These are phyloP conservation scores for Pelecanoides urinatrix DNA, from an alignment of 2,113 vertebrate genomes.

Conservation along the genomic window DNA sequence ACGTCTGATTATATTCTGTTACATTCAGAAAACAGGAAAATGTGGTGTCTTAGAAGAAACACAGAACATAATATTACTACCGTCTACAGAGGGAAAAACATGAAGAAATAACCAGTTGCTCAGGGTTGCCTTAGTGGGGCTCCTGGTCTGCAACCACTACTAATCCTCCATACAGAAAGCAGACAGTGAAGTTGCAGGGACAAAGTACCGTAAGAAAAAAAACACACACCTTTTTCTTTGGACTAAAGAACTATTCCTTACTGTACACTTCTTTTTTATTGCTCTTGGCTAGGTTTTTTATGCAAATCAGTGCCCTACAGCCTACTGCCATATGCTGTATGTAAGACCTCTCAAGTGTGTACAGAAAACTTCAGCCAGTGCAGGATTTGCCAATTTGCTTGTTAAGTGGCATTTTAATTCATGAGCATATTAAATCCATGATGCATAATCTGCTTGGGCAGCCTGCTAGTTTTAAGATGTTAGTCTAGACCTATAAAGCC, in stretches of 20 bases:
- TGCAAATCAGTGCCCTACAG: background rate
- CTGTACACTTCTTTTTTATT: background rate
- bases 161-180: background rate
- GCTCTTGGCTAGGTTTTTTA: background rate
- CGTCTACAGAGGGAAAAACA: background rate
- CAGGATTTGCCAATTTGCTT: background rate
- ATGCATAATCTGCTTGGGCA: conserved; percentile 5
- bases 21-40: conserved; percentile 9
- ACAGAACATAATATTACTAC: background rate
- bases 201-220: background rate
- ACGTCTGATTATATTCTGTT: background rate
- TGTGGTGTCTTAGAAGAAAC: background rate
- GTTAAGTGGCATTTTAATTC: conserved; percentile 12
- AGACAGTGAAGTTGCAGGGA: background rate
- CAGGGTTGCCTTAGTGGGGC: background rate
- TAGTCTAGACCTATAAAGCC: conserved; percentile 56
- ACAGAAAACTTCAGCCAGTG: background rate
- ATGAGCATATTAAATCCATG: background rate
- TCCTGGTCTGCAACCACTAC: background rate
- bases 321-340: background rate
- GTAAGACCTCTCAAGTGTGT: background rate
- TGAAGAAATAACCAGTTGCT: background rate
- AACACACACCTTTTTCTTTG: background rate
- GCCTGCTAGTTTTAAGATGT: conserved; percentile 30
- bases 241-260: background rate